A percentile compares a stretch with the other conserved stretches of the same genome.
These are phyloP conservation scores for Quadroppia sp. DNA, from an alignment of 2,888 invertebrate genomes.

Conservation along the genomic window DNA sequence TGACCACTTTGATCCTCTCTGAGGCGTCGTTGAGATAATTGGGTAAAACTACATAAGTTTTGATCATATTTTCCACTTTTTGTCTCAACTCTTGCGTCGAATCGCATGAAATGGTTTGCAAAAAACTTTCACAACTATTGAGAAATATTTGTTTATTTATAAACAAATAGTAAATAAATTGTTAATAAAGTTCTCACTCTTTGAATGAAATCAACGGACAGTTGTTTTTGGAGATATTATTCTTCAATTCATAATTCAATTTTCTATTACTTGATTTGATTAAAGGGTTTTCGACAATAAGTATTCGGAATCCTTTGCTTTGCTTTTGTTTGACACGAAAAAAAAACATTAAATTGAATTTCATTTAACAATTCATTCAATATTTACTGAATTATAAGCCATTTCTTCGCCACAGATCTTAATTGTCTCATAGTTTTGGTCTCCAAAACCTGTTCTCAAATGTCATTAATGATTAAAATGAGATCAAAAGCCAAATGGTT, in stretches of 20 bases:
- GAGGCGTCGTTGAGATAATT: slow-evolving; percentile 37
- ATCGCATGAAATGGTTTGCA: neutral
- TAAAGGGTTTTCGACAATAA: slow-evolving; percentile 35
- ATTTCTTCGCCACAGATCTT: slow-evolving; percentile 35
- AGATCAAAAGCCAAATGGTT: neutral
- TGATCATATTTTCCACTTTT: slow-evolving; percentile 19
- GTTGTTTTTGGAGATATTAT: slow-evolving; percentile 12
- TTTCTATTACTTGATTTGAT: slow-evolving; percentile 35
- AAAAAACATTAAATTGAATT: neutral
- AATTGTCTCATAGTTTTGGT: slow-evolving; percentile 29
- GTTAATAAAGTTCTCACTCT: slow-evolving; percentile 34
- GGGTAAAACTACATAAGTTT: slow-evolving; percentile 35
- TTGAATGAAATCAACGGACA: slow-evolving; percentile 26
- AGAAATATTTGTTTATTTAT: too few relatives aligned
- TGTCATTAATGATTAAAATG: neutral
- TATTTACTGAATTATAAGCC: slow-evolving; percentile 38
- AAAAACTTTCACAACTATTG: slow-evolving; percentile 33
- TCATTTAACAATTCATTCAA: neutral
- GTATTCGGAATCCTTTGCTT: slow-evolving; percentile 34
- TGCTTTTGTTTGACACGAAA: slow-evolving; percentile 17
- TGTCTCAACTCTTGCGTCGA: neutral
- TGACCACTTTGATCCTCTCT: neutral
- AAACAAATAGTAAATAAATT: too few relatives aligned
- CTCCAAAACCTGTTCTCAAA: slow-evolving; percentile 34
- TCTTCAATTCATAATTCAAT: slow-evolving; percentile 30